Evolutionary conservation across 2,113 vertebrate species (phyloP), one percentile per base, ranked within the genome.

Genomic region (Dicaeum eximium): DNA sequence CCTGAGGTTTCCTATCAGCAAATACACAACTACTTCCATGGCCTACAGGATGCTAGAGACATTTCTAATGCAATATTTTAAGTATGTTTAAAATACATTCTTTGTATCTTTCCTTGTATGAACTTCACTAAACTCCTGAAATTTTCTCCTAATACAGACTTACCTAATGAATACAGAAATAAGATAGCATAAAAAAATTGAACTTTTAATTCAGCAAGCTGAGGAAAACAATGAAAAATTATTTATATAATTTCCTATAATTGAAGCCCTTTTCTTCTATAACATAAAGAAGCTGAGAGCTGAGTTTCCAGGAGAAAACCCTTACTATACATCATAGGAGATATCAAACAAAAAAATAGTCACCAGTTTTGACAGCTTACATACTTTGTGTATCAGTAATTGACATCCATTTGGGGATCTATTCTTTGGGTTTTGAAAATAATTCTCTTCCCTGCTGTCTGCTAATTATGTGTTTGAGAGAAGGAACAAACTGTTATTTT

Each of bases 381-480:
- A 56, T 47, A 50, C 11, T n/a, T 51, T 66, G 7, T 42, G 4
- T 51, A 87, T 71, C 38, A 69, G 38, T 65, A 82, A 95, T 38
- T 83, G 79, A 73, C 57, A 66, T 83, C 38, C 33, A 92, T 50
- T 78, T 93, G 21, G 54, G 80, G 50, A 8, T 11, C 28, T 80
- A 50, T 21, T 72, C 31, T 74, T 38, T 64, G n/a, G 6, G 33
- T 89, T 96, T 65, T n/a, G 18, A 72, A 96, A 96, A 84, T 30
- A 78, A 71, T 94, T 66, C 35, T 81, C 40, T 88, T 71, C 69
- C 25, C 81, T 90, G 37, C 45, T 93, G 19, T 28, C 66, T 81
- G 12, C 67, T 85, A 92, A 97, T 58, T 90, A 91, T 35, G 40
- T 15, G 4, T 81, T 79, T 94, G 79, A 96, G 61, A 95, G 71